Percentiles rank a stretch among this genome's conserved stretches.
Conservation (phyloP, 1,140 invertebrate genomes). For the Calephelis virginiensis region DNA sequence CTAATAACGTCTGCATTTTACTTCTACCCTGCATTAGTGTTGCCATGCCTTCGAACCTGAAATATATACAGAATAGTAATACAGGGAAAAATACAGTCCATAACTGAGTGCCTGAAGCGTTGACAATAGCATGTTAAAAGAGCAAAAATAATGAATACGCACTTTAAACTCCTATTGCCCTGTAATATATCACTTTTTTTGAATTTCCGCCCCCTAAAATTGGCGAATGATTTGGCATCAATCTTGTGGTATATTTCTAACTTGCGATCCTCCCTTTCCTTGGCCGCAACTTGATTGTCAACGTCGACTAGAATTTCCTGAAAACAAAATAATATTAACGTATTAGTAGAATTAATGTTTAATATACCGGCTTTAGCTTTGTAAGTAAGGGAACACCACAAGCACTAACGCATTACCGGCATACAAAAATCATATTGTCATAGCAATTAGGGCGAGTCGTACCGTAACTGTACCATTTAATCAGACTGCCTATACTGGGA, state of each 20-base stretch:
- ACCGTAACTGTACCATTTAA: too few species aligned
- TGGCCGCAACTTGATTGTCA: constrained; percentile 94
- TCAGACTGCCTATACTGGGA: too few species aligned
- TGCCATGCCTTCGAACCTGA: constrained; percentile 90
- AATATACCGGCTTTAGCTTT: too few species aligned
- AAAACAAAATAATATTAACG: constrained; percentile 27
- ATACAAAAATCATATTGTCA: neutral
- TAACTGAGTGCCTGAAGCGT: too few species aligned
- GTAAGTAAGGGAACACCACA: too few species aligned
- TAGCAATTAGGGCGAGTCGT: too few species aligned
- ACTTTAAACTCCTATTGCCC: constrained; percentile 88
- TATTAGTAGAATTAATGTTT: too few species aligned
- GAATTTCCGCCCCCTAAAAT: constrained; percentile 91
- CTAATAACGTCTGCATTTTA: constrained; percentile 90
- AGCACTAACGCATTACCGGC: neutral
- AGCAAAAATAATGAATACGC: constrained; percentile 34
- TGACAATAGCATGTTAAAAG: neutral
- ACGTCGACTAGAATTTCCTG: constrained; percentile 92
- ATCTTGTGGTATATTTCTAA: constrained; percentile 95
- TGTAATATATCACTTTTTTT: constrained; percentile 96
- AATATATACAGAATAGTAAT: neutral
- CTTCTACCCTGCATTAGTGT: constrained; percentile 90
- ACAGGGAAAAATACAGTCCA: too few species aligned
- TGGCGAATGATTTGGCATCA: constrained; percentile 93
- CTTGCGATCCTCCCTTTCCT: constrained; percentile 92